phyloP scores from a whole-genome alignment of 2,113 vertebrate species.

The Rattus rattus region DNA sequence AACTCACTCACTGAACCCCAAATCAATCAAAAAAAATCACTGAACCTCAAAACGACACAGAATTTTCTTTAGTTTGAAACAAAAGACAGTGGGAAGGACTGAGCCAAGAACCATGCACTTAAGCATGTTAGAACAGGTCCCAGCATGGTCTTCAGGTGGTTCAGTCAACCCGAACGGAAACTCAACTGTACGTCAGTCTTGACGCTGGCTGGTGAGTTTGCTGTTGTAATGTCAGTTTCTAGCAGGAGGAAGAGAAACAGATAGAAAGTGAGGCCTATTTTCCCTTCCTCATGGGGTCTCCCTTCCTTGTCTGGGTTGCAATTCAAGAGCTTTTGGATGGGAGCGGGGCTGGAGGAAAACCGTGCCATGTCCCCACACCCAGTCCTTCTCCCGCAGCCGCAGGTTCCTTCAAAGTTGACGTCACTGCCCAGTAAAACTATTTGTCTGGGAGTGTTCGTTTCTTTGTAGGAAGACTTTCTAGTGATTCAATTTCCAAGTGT shows the following conservation, averaged over 20 bases:
- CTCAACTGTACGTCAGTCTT: background rate
- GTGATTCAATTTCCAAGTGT: no score
- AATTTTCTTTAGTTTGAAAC: background rate
- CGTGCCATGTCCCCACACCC: background rate
- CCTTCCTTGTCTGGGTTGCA: background rate
- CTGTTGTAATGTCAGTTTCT: background rate
- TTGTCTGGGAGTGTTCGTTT: no score
- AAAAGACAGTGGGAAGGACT: background rate
- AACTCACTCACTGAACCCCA: no score
- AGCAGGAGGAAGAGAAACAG: background rate
- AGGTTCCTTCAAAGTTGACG: no score
- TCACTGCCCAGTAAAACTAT: no score
- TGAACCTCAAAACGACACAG: no score
- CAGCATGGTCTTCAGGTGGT: background rate
- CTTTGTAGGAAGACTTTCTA: no score
- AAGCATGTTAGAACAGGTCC: background rate
- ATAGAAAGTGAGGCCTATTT: background rate
- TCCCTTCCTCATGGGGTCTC: background rate
- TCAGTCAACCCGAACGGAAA: background rate
- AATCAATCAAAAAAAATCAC: no score
- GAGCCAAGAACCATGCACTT: background rate
- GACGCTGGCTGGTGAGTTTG: background rate
- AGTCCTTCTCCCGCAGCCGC: no score
- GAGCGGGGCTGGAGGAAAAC: background rate
- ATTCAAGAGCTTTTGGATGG: background rate